Evolutionary conservation across 2,888 invertebrate genomes (phyloP), one percentile per base, ranked within the genome.

Genomic region (Chesias legatella): DNA sequence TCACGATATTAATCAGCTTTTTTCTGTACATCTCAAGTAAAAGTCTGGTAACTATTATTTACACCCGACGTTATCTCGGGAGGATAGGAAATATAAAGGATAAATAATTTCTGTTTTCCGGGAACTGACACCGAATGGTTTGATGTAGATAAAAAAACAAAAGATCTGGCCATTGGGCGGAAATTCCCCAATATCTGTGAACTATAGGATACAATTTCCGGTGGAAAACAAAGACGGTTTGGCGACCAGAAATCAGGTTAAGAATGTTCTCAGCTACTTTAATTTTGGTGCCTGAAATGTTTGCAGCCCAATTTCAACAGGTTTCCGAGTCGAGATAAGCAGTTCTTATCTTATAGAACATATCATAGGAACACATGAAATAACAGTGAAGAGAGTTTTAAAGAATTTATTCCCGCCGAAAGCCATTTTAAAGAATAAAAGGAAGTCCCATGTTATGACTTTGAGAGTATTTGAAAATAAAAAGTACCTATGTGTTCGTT

Each of bases 191-290:
- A 58, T 56, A 55, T 55, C 45, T 47, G 32, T 51, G 45, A 51
- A 48, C 45, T 50, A 53, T 51, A 55, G 56, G 55, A 54, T 53
- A 53, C 57, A 53, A 59, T 67, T 58, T 63, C 60, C 61, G 53
- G 51, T 55, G 42, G 34, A 48, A 49, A 59, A 62, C 56, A 58
- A 50, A 50, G 37, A 42, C 35, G 41, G 43, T 46, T 48, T 39
- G 33, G 21, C n/a, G 31, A 30, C 52, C 43, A 36, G 34, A 39
- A 54, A 56, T 56, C 48, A 43, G 63, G 61, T 56, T 51, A 58
- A 56, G 52, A 54, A 52, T 57, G 48, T 52, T 20, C 24, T 38
- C 23, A 35, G 31, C 41, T 36, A 27, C 30, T 22, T 49, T 47
- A 42, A 42, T 44, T 46, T 41, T 34, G 36, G 13, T 17, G 13